These are phyloP conservation scores for Alectoris magna DNA, from an alignment of 2,797 vertebrate species.

Conservation along the genomic window DNA sequence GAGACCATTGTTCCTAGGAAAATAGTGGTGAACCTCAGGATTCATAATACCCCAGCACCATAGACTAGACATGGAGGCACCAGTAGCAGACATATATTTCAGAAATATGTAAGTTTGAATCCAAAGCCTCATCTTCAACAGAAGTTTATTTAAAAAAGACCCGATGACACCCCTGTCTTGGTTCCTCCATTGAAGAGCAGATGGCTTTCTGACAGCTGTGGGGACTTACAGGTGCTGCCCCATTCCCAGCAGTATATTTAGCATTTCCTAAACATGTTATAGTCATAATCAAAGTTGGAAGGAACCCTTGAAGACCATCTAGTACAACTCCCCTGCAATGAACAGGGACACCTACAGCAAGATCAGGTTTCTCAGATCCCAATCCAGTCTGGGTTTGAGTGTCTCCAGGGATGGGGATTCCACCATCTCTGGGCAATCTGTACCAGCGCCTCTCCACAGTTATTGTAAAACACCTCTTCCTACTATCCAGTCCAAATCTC, in stretches of 20 bases:
- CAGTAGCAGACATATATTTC: background rate
- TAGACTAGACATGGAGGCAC: background rate
- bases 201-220: background rate
- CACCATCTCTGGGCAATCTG: too few species aligned
- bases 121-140: background rate
- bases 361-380: too few species aligned
- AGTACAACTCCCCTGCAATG: too few species aligned
- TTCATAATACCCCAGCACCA: background rate
- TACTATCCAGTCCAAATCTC: too few species aligned
- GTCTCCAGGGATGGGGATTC: too few species aligned
- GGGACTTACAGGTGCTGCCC: background rate
- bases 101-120: background rate
- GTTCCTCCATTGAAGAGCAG: background rate
- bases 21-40: background rate
- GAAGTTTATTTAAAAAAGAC: background rate
- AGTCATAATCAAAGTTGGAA: background rate
- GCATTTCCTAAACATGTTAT: background rate
- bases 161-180: background rate
- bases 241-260: background rate
- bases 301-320: too few species aligned
- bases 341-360: too few species aligned
- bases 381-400: too few species aligned
- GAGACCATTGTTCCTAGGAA: background rate
- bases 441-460: too few species aligned
- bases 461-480: too few species aligned